A percentile compares a stretch with the other conserved stretches of the same genome.
Conservation (phyloP, 2,113 vertebrate species). For the Aplodontia rufa region DNA sequence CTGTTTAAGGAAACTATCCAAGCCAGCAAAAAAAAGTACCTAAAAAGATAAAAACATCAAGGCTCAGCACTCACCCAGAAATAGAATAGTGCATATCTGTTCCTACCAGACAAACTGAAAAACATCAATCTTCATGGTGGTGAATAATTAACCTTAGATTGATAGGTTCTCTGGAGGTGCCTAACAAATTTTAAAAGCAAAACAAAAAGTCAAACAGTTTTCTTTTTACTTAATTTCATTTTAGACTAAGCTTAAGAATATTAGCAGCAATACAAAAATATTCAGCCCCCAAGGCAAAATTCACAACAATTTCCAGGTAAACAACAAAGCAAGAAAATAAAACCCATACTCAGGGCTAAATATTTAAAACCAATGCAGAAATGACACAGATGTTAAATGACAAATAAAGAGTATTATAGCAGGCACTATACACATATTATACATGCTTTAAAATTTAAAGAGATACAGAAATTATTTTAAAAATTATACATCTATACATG, state of each 20-base stretch:
- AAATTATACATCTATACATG: neutral
- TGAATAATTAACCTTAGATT: neutral
- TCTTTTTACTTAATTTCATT: neutral
- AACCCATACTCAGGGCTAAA: neutral
- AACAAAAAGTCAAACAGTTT: neutral
- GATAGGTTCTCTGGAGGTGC: neutral
- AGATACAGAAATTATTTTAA: neutral
- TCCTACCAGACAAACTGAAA: neutral
- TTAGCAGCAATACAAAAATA: neutral
- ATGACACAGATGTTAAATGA: neutral
- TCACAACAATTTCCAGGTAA: neutral
- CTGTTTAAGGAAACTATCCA: neutral
- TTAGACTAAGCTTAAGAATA: neutral
- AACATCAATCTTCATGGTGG: neutral
- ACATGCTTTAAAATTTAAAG: neutral
- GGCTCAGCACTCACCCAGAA: neutral
- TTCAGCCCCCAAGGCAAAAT: neutral
- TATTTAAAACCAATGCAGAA: neutral
- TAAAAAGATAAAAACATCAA: neutral
- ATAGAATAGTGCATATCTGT: neutral
- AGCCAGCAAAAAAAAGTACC: neutral
- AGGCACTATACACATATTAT: neutral
- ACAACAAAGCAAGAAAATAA: neutral
- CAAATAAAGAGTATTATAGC: neutral
- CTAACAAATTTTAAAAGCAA: neutral